Evolutionary conservation across 2,888 invertebrate species (phyloP), one percentile per base, ranked within the genome.

Genomic region (Agrochola lota): DNA sequence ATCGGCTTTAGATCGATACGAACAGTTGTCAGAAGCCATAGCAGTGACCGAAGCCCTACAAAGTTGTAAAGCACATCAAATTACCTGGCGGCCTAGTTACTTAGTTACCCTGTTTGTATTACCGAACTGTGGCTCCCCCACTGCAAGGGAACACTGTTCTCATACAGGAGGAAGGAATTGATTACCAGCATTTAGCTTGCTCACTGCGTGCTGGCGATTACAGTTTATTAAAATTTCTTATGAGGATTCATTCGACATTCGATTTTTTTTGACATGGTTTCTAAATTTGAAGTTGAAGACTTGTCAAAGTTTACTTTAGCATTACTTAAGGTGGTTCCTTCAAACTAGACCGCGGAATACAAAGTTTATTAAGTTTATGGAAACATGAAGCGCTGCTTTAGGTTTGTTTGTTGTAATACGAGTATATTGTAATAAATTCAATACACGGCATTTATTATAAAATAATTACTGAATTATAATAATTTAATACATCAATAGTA

Each of bases 11-110:
- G 17, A 71, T 72, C 80, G 55, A 78, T 78, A 62, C 11, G 43
- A 12, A 6, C 70, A 62, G 60, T 43, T 35, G 60, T 23, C 15
- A 2, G 78, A 78, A 78, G 80, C 78, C 78, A 3, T 80, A 78
- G 6, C 11, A 46, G 11, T 6, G 15, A 5, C 5, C 2, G 78
- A 78, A 78, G 46, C 80, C 78, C 11, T 8, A 30, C 26, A 46
- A 40, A 55, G 46, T 40, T 3, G 15, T 9, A 17, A 35, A 1
- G 35, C 55, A 5, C 70, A 55, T 78, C 72, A 30, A 46, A 62
- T 78, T 49, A n/a, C 23, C n/a, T 12, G 12, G 7, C 46, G 80
- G 20, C 81, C 78, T 59, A 78, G n/a, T 81, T 59, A 81, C 77
- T 71, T 23, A 15, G 23, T 72, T 20, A 63, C 80, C 80, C 35